Evolutionary conservation across 2,888 invertebrate genomes (phyloP), one percentile per base, ranked within the genome.

Genomic region (Onchidella celtica): DNA sequence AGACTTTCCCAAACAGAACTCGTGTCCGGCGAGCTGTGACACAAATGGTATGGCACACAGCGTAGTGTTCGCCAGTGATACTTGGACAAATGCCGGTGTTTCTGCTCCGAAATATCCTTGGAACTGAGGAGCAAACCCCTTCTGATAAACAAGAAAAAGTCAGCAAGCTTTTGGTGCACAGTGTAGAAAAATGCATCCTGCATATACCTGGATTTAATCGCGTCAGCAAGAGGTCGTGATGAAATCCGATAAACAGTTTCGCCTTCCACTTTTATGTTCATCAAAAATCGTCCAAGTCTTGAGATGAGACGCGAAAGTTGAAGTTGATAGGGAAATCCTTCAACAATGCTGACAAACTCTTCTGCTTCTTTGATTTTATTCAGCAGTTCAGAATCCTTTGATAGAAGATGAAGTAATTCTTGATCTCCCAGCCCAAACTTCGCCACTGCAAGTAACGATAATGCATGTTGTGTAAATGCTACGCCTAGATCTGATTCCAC

Each of bases 1-100:
- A 86, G 78, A 2, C 29, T 57, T 27, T 73, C 76, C 86, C 85
- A 81, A n/a, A 81, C 80, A 36, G 77, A 73, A 27, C 40, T 74
- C 14, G 79, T 68, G 29, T 84, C 80, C n/a, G 66, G 17, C 29
- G 81, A 80, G 14, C 82, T 83, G 47, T 81, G 83, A 40, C 84
- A 84, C 40, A 86, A 75, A 38, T 86, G 86, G 77, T 85, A 84
- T 0, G 86, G 86, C 17, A 86, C 79, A 24, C 83, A 85, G 36
- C 86, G 75, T 14, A 86, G 76, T 6, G 77, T 86, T 24, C 86
- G 75, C 85, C 84, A 84, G 75, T 85, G 78, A 38, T 83, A 83
- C 11, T 77, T 82, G 3, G 73, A 69, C 29, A 86, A 68, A 0
- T 84, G 68, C n/a, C 59, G 74, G 29, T 82, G 83, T 40, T 69